A percentile compares a stretch with the other conserved stretches of the same genome.
These are phyloP conservation scores for Helicolenus hilgendorfi DNA, from an alignment of 2,797 vertebrate genomes.

Conservation along the genomic window DNA sequence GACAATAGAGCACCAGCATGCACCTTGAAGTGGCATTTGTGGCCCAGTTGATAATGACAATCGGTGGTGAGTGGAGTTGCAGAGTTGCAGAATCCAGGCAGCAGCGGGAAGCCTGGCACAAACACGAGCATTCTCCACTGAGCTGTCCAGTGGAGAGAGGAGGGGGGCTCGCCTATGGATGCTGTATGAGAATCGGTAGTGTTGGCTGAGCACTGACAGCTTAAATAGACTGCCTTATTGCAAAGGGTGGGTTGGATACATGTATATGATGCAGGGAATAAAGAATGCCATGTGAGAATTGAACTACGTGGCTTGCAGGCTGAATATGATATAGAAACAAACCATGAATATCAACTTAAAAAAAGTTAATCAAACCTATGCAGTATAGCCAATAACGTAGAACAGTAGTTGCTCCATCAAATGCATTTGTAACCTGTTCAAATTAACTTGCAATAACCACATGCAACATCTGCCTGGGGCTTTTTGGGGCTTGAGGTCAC, in stretches of 20 bases:
- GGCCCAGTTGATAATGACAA: slow-evolving; percentile 9
- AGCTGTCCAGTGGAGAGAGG: not conserved
- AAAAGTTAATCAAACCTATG: not conserved
- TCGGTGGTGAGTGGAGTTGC: not conserved
- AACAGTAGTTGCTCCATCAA: not conserved
- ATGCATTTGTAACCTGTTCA: not conserved
- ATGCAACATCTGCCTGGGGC: not conserved
- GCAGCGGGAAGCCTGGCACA: not conserved
- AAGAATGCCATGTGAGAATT: not conserved
- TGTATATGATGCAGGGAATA: not conserved
- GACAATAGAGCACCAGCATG: not conserved
- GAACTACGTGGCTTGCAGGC: not conserved
- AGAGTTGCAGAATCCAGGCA: not conserved
- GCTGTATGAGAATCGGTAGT: not conserved
- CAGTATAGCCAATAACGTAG: not conserved
- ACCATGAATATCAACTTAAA: not conserved
- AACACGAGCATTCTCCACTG: not conserved
- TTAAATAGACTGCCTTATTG: not conserved
- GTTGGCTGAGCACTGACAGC: not conserved
- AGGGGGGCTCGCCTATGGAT: not conserved
- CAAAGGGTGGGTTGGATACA: not conserved
- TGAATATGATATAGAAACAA: not conserved
- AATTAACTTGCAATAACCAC: not conserved
- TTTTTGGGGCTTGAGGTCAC: not conserved
- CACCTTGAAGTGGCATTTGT: not conserved